These are phyloP conservation scores for Heteromyza rotundicornis DNA, from an alignment of 2,888 invertebrate species.

Conservation along the genomic window DNA sequence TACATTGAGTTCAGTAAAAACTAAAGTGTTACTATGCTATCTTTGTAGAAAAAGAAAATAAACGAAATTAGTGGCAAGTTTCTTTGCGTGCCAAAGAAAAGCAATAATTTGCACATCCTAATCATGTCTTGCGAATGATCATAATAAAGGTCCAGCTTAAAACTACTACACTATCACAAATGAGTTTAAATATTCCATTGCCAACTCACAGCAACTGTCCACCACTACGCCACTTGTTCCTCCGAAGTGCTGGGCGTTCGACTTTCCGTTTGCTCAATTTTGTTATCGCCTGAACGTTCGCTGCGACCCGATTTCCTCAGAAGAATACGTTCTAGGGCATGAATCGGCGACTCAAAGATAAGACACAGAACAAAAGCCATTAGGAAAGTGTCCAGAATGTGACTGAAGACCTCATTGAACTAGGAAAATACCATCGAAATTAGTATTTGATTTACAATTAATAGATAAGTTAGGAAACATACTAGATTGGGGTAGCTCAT, in stretches of 20 bases:
- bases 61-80: neutral
- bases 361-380: slow-evolving; percentile 70
- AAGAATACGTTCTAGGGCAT: slow-evolving; percentile 74
- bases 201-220: neutral
- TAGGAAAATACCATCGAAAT: slow-evolving; percentile 48
- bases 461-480: slow-evolving; percentile 29
- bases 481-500: slow-evolving; percentile 71
- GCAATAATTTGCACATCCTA: too few species aligned
- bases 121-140: neutral
- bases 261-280: slow-evolving; percentile 9
- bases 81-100: too few species aligned
- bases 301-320: slow-evolving; percentile 45
- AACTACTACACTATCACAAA: slow-evolving; percentile 17
- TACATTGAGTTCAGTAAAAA: too few species aligned
- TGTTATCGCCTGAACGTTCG: neutral
- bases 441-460: neutral
- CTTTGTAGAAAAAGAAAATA: neutral
- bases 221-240: slow-evolving; percentile 37
- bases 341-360: slow-evolving; percentile 75
- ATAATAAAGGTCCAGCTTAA: slow-evolving; percentile 3
- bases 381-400: slow-evolving; percentile 64
- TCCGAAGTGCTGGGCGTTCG: slow-evolving; percentile 41
- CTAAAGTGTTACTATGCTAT: slow-evolving; percentile 2
- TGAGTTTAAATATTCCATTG: neutral
- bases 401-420: slow-evolving; percentile 65